phyloP scores from a whole-genome alignment of 2,797 vertebrate species.

The Clarias platycephalus region DNA sequence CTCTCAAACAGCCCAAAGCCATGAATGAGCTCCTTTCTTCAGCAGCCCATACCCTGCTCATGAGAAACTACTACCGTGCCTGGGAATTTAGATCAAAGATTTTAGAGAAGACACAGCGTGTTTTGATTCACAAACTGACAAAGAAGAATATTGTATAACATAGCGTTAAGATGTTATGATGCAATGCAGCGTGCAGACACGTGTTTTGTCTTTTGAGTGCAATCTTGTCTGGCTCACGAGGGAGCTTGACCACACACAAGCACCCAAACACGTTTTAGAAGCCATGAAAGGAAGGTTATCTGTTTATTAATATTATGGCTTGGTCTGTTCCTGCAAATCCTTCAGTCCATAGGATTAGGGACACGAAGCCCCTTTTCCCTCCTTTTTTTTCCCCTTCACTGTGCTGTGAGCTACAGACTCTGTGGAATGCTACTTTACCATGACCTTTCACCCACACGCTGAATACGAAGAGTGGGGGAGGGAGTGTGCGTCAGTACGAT shows the following conservation, averaged over 20 bases:
- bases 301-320: conserved; percentile 41
- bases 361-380: conserved; percentile 57
- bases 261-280: conserved; percentile 31
- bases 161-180: conserved; percentile 10
- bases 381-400: conserved; percentile 53
- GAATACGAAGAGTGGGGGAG: conserved; percentile 64
- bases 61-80: conserved; percentile 56
- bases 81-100: conserved; percentile 54
- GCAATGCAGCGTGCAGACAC: conserved; percentile 12
- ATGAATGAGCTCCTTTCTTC: conserved; percentile 61
- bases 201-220: conserved; percentile 12
- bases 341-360: conserved; percentile 57
- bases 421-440: conserved; percentile 77
- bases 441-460: conserved; percentile 79
- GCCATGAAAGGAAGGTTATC: conserved; percentile 35
- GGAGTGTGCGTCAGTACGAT: conserved; percentile 49
- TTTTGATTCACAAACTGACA: conserved; percentile 33
- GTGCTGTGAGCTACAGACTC: conserved; percentile 65
- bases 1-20: conserved; percentile 49
- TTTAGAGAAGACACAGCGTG: conserved; percentile 11
- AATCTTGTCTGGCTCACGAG: conserved; percentile 4
- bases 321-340: conserved; percentile 56
- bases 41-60: conserved; percentile 35
- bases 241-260: conserved; percentile 49
- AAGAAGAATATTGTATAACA: conserved; percentile 21